Percentiles rank a stretch among this genome's conserved stretches.
Evolutionary conservation across 64 coral and sea anemone genomes (phyloP).

Genomic region (Anthopleura sola): DNA sequence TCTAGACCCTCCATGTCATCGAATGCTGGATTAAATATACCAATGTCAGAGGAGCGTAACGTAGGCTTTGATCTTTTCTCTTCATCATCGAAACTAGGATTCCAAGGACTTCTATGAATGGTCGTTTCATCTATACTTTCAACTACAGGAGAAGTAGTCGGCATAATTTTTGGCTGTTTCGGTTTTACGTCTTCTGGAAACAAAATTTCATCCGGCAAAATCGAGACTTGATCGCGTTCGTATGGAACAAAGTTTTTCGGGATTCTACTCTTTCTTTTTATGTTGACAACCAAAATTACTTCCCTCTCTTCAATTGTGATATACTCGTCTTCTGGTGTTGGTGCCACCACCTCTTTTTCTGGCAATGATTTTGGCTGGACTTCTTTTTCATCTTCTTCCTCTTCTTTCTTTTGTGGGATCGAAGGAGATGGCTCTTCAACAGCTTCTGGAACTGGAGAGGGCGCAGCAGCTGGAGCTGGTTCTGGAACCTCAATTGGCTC

Average conservation of each 20-base stretch:
- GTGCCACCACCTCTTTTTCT: not conserved
- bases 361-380: not conserved
- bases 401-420: not conserved
- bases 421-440: not conserved
- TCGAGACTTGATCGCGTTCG: not conserved
- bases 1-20: not conserved
- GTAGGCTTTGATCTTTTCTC: not conserved
- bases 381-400: not conserved
- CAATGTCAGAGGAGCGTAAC: not conserved
- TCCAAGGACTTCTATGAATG: not conserved
- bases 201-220: constrained; percentile 1
- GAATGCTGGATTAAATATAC: constrained; percentile 26
- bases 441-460: not conserved
- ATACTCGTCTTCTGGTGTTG: not conserved
- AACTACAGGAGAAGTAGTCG: not conserved
- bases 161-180: not conserved
- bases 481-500: not conserved
- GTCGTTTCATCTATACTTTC: not conserved
- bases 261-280: constrained; percentile 7
- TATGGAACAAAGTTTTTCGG: not conserved
- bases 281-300: constrained; percentile 20
- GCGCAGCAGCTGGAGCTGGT: not conserved
- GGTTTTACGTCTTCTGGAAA: not conserved
- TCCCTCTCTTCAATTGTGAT: constrained; percentile 1
- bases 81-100: not conserved